Base-by-base conservation (phyloP, 2,113 vertebrate genomes). In the Ammospiza caudacuta region DNA sequence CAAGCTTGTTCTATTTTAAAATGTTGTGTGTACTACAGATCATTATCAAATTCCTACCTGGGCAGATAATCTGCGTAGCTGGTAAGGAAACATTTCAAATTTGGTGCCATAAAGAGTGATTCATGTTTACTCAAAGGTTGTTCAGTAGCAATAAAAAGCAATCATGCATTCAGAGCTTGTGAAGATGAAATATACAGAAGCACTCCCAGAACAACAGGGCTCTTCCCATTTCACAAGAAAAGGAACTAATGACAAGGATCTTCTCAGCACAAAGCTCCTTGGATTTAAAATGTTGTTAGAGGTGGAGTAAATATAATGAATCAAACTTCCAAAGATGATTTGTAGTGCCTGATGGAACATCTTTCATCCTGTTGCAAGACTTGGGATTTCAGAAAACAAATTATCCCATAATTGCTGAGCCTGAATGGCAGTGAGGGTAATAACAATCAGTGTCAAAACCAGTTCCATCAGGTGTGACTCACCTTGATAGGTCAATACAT, bases 101-200 rank as follows among this genome's bases (percentile, higher is more conserved):
- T 90, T 57, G 33, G 78, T 86, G 86, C 80, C 76, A 93, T 95
- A 95, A 96, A 95, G 93, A 89, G 52, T 92, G 89, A 96, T 95
- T 96, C 89, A 95, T 88, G 94, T 92, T 95, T 96, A 94, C 89
- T 89, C 76, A 89, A 83, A 93, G 76, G 80, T 81, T 96, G 79
- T 88, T 95, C 89, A 49, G 91, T 67, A 89, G 94, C 89, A 90
- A 92, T 96, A 95, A 96, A 97, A 90, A 90, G 79, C 91, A 90
- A 92, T 89, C 89, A 77, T 81, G 94, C 90, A 70, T 86, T 85
- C 59, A 93, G 51, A 90, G 64, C 55, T 83, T 49, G 59, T 69
- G 83, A 93, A 90, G 86, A 74, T 55, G 57, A 7, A 62, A 83
- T 33, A 83, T 6, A 52, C 54, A 83, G 90, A 66, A 93, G 76